Base-by-base conservation (phyloP, 2,113 vertebrate species). In the Petrocephalus zakoni region DNA sequence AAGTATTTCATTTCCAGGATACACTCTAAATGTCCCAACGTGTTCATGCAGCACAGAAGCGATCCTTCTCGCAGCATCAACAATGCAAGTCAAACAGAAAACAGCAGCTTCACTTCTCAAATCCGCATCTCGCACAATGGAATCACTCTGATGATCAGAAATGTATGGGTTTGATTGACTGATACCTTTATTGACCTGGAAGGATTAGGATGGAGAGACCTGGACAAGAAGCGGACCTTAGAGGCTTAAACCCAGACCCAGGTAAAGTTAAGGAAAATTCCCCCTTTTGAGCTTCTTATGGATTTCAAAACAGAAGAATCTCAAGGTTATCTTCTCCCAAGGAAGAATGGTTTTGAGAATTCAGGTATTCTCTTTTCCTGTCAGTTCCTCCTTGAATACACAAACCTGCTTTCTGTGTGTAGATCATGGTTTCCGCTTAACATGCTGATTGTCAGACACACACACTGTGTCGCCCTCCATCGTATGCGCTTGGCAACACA, bases 121-220 rank as follows among this genome's bases (percentile, higher is more conserved):
- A 42, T 78, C 72, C 72, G 17, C 72, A 78, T 42, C 72, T 78
- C 34, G 19, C 34, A 42, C 72, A 78, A 19, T 19, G 15, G 72
- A 42, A 78, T 78, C 72, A 42, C 72, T 19, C 72, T 19, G 29
- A 78, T 42, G 29, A 78, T 78, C 13, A 78, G 15, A 78, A 78
- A 78, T 78, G 5, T 78, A 19, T 78, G 72, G 72, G 9, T 78
- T 78, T 78, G 34, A 78, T 78, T 78, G 72, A 37, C 34, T 78
- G 72, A 78, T 42, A 78, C 72, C 72, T 78, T 78, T 78, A 78
- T 78, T 78, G 72, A 78, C 72, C 72, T 37, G 72, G 29, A 78
- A 78, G 72, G 72, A 78, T 78, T 78, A 78, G 34, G 72, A 78
- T 78, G 72, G 72, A 78, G 29, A 13, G n/a, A 29, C 37, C 34